Conservation (phyloP, 92 coral and sea anemone species). For the Diadumene lineata region DNA sequence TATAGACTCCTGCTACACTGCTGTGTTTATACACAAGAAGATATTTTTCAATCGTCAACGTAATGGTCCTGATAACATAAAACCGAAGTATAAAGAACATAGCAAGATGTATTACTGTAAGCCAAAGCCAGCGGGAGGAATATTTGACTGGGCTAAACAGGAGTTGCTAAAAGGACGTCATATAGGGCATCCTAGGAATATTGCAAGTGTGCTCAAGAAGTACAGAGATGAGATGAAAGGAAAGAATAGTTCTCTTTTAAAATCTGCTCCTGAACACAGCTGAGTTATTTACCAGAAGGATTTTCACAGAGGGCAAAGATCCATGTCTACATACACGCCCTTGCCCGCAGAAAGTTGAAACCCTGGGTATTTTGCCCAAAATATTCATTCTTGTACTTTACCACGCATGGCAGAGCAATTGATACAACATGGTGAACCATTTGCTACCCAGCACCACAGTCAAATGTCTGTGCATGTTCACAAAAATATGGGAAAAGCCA, state of each 20-base stretch:
- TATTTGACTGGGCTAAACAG: background rate
- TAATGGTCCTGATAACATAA: constrained; percentile 31
- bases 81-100: constrained; percentile 47
- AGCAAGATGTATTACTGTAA: constrained; percentile 55
- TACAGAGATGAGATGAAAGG: constrained; percentile 2
- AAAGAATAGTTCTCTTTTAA: background rate
- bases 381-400: too few species aligned
- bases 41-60: constrained; percentile 36
- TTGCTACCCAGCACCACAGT: too few species aligned
- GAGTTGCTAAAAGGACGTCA: background rate
- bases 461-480: too few species aligned
- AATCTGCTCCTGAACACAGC: background rate
- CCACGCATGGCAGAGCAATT: too few species aligned
- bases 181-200: constrained; percentile 6
- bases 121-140: constrained; percentile 9
- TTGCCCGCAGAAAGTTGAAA: too few species aligned
- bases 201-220: background rate
- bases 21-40: constrained; percentile 87
- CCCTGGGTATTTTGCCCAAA: too few species aligned
- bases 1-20: constrained; percentile 76
- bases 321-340: too few species aligned
- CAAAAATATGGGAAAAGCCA: too few species aligned
- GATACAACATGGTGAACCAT: too few species aligned
- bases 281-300: too few species aligned
- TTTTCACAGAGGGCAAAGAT: too few species aligned